These are phyloP conservation scores for Motacilla tschutschensis DNA, from an alignment of 2,113 vertebrate species.

Conservation along the genomic window DNA sequence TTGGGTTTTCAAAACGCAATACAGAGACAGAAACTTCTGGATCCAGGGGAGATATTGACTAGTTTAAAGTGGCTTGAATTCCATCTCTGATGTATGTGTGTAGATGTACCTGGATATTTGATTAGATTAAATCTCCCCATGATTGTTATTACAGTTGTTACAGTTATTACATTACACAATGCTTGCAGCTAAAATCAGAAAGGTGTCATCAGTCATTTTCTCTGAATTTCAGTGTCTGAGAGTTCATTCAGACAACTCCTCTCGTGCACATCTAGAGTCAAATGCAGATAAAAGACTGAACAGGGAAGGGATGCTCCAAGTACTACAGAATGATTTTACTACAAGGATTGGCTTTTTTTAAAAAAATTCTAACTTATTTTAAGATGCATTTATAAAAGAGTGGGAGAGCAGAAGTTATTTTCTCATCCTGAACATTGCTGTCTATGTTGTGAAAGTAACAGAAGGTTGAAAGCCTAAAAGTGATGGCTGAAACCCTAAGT, in stretches of 20 bases:
- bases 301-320: background rate
- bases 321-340: background rate
- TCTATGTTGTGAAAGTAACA: background rate
- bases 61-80: background rate
- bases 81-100: background rate
- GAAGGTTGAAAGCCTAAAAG: background rate
- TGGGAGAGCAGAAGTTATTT: background rate
- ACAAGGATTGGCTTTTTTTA: background rate
- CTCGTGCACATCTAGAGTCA: background rate
- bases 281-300: background rate
- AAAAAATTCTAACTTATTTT: background rate
- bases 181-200: background rate
- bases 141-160: background rate
- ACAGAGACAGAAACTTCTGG: background rate
- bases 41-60: background rate
- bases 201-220: background rate
- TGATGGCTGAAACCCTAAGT: background rate
- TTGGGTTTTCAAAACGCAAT: slow-evolving; percentile 12
- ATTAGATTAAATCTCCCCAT: background rate
- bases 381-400: background rate
- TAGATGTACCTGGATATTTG: background rate
- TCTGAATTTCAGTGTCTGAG: background rate
- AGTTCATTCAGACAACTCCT: background rate
- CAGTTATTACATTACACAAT: background rate
- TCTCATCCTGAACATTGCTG: background rate